phyloP scores from a whole-genome alignment of 2,113 vertebrate genomes.

The Pterocles burchelli region DNA sequence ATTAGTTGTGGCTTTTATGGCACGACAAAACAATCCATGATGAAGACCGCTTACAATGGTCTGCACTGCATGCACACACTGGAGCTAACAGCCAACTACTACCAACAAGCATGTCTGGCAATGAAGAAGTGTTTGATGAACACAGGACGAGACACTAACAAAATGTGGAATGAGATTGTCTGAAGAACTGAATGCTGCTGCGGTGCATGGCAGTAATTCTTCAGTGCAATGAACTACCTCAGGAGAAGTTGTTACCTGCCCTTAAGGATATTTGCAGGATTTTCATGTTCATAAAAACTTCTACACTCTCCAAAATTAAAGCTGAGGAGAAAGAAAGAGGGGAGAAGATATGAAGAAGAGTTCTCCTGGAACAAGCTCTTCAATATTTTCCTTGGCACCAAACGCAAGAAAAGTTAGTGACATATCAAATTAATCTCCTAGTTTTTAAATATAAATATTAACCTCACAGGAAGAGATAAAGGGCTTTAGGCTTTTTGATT shows the following conservation, averaged over 20 bases:
- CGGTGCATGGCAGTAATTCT: background rate
- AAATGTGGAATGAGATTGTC: background rate
- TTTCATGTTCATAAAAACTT: background rate
- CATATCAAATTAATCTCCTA: background rate
- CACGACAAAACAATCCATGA: background rate
- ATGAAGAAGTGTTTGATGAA: background rate
- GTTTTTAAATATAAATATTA: background rate
- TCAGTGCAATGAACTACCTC: background rate
- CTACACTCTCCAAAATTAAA: background rate
- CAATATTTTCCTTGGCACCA: background rate
- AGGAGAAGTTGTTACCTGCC: background rate
- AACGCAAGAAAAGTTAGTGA: background rate
- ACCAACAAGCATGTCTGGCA: background rate
- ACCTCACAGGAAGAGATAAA: background rate
- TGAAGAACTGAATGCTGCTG: background rate
- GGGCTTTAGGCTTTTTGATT: background rate
- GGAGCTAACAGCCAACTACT: background rate
- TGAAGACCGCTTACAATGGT: background rate
- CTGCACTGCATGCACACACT: fast-evolving
- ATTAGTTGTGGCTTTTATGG: background rate
- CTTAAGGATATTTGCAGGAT: background rate
- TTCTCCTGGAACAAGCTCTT: background rate
- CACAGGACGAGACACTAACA: background rate
- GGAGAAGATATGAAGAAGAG: background rate
- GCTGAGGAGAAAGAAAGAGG: background rate